Percentiles rank a stretch among this genome's conserved stretches.
phyloP scores from a whole-genome alignment of 2,113 vertebrate species.

The Alligator sinensis region DNA sequence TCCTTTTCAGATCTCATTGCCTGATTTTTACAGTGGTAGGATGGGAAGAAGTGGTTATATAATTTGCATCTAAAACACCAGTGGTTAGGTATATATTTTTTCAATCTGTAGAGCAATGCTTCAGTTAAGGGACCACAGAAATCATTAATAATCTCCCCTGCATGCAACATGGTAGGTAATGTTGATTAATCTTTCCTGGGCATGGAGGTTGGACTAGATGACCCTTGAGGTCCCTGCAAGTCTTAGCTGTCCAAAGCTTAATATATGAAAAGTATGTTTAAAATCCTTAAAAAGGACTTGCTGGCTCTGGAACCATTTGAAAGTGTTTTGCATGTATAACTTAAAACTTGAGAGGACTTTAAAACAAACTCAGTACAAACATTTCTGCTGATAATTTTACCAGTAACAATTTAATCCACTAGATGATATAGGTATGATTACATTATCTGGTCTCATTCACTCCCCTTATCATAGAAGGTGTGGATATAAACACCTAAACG shows the following conservation, averaged over 20 bases:
- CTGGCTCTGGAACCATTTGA: background rate
- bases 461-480: background rate
- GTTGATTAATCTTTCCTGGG: background rate
- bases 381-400: background rate
- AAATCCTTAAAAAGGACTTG: background rate
- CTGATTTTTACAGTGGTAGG: background rate
- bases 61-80: background rate
- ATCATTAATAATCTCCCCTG: background rate
- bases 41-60: background rate
- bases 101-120: background rate
- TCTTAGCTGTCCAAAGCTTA: background rate
- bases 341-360: background rate
- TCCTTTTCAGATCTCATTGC: background rate
- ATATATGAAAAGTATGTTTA: background rate
- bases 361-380: background rate
- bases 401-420: accelerated
- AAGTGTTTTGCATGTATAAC: background rate
- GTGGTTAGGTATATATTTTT: background rate
- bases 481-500: background rate
- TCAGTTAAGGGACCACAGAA: background rate
- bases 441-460: background rate
- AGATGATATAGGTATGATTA: background rate
- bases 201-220: no score
- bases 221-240: no score
- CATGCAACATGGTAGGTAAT: no score